These are phyloP conservation scores for Orbicella faveolata DNA, from an alignment of 64 coral and sea anemone species.

Conservation along the genomic window DNA sequence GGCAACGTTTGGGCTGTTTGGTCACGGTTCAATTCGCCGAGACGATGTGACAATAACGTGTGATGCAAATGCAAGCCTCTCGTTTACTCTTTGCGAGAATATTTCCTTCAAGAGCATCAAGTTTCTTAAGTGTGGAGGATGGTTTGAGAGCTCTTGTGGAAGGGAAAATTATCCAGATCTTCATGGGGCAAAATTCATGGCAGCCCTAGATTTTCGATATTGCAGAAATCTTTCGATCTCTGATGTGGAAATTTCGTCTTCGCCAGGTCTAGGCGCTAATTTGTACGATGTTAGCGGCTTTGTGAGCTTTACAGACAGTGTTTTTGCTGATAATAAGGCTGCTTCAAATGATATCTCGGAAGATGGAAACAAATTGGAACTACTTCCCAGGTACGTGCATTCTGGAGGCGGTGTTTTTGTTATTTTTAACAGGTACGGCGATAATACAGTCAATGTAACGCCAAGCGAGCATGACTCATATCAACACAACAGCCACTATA, in stretches of 20 bases:
- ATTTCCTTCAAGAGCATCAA: conserved; percentile 45
- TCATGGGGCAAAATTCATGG: conserved; percentile 41
- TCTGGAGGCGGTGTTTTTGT: conserved; percentile 77
- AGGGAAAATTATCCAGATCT: conserved; percentile 22
- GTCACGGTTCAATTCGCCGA: conserved; percentile 16
- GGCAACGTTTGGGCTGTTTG: conserved; percentile 43
- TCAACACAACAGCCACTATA: conserved; percentile 58
- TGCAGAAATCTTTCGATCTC: conserved; percentile 53
- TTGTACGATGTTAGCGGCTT: conserved; percentile 63
- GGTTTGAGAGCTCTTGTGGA: conserved; percentile 45
- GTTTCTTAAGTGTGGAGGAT: conserved; percentile 66
- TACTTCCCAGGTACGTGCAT: conserved; percentile 9
- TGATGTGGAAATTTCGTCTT: conserved; percentile 57
- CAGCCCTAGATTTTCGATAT: conserved; percentile 73
- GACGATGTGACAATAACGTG: conserved; percentile 52
- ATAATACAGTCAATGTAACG: conserved; percentile 49
- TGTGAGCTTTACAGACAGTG: conserved; percentile 53
- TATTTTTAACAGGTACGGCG: conserved; percentile 30
- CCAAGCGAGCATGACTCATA: conserved; percentile 31
- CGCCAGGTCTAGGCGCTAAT: conserved; percentile 62
- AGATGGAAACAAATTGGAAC: neutral
- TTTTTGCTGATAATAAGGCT: conserved; percentile 55
- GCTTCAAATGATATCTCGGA: conserved; percentile 1
- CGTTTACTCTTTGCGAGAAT: conserved; percentile 60
- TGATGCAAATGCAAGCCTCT: conserved; percentile 57